Base-by-base conservation (phyloP, 2,113 vertebrate species). In the Atrichornis clamosus region DNA sequence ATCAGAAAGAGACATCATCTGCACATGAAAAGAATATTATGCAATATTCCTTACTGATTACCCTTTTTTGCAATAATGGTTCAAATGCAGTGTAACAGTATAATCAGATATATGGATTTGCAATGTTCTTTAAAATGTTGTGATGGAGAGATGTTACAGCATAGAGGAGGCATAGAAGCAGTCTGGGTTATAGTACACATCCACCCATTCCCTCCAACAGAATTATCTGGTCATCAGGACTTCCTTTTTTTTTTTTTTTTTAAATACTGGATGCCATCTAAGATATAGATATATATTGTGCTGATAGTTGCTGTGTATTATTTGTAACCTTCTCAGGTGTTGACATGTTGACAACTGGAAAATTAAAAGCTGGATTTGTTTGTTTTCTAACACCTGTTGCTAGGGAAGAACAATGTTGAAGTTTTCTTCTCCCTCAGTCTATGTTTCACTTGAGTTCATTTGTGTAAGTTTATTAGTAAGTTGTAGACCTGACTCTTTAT, bases 61-160 rank as follows among this genome's bases (percentile, higher is more conserved):
- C 4, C 16, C 13, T 42, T 30, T 64, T 74, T 8, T 78, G 11
- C 35, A 77, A 7, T 42, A 84, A 58, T 17, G 8, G 15, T 32
- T 42, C 4, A 26, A 50, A 74, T 39, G 26, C 17, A 1, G 4
- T 18, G 2, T 35, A 73, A 80, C 4, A 68, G 8, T 63, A 21
- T 65, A 37, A 52, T 30, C 19, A 62, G 20, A 44, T 59, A 18
- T 21, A 56, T 13, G 13, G 10, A 50, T 84, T 73, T 56, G 13
- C 33, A 68, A 7, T 6, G 7, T 13, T 75, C 73, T 58, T 26
- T 6, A 44, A 78, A 56, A 56, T n/a, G 10, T 24, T 56, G 3
- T 4, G 4, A 15, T 59, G 68, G 56, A 0, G 0, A 5, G 13
- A 16, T 78, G 5, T 37, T 37, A 10, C 3, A 70, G 11, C 16